Evolutionary conservation across 1,140 invertebrate species (phyloP), one percentile per base, ranked within the genome.

Genomic region (Hermatobates lingyangjiaoensis): DNA sequence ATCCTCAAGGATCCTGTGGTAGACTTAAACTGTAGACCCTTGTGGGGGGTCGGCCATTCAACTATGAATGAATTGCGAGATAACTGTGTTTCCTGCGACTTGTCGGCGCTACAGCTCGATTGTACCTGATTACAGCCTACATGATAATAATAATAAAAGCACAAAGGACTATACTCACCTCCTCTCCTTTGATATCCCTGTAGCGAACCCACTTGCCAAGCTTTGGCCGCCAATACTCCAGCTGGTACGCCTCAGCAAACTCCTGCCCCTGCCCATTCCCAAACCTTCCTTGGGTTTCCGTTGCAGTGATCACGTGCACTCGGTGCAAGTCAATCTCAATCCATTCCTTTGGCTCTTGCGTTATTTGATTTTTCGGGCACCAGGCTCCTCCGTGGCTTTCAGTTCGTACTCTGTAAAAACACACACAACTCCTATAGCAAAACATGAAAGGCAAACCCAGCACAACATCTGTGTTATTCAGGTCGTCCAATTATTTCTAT

Each of bases 221-320:
- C 30, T 73, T 69, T 12, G 79, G 77, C 56, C 81, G 65, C 76
- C 77, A 83, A 61, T 88, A 90, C 59, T 88, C 83, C 45, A 90
- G 63, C 50, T 81, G 65, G 64, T 86, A 89, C 25, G 76, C 70
- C 62, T 84, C 80, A 14, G 81, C 75, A 62, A 71, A 90, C 65
- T 90, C 87, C 57, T 76, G 72, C 27, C 85, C 86, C 57, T 81
- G 74, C 23, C 85, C 85, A 62, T 88, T 88, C 5, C 85, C 86
- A 64, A 87, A 89, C 42, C 86, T 74, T 38, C 86, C 86, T 64
- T 89, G 86, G 18, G 81, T 86, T 62, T 82, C 83, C 12, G 84
- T 78, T n/a, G 74, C 76, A 18, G 81, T 84, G 60, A 89, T 80
- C 61, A 86, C 74, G 62, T 80, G 77, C 27, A 84, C 73, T 42